Conservation (phyloP, 2,113 vertebrate genomes). For the Lophotis ruficrista region DNA sequence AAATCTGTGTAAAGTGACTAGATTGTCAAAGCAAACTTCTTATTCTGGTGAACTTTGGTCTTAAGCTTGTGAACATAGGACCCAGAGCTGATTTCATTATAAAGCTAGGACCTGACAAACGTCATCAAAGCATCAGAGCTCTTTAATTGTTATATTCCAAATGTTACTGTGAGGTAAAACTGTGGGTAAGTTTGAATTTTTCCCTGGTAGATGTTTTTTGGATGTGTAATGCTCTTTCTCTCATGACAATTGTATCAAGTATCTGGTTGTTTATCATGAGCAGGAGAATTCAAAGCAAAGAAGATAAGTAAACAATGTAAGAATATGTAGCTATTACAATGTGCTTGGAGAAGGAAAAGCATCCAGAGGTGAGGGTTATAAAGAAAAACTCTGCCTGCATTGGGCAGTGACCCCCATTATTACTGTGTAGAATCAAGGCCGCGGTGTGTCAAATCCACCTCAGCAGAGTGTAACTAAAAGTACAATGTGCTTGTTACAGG, state of each 20-base stretch:
- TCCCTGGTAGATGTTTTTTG: neutral
- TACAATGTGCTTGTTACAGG: neutral
- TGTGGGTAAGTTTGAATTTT: neutral
- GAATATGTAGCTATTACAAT: neutral
- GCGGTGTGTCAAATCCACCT: neutral
- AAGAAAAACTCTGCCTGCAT: neutral
- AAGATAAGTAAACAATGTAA: neutral
- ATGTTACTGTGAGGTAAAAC: neutral
- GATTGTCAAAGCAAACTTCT: neutral
- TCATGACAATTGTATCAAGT: neutral
- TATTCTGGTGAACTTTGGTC: neutral
- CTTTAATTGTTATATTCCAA: neutral
- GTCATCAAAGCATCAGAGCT: neutral
- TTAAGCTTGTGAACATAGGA: constrained; percentile 11
- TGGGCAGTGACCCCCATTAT: neutral
- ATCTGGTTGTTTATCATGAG: neutral
- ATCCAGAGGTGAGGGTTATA: neutral
- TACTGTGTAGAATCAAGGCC: neutral
- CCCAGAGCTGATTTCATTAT: neutral
- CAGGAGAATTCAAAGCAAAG: neutral
- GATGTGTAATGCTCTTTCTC: neutral
- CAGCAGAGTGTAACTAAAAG: neutral
- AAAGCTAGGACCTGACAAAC: neutral
- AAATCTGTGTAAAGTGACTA: neutral
- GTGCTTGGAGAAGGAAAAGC: neutral